These are phyloP conservation scores for Sakesphorus luctuosus DNA, from an alignment of 2,113 vertebrate species.

Conservation along the genomic window DNA sequence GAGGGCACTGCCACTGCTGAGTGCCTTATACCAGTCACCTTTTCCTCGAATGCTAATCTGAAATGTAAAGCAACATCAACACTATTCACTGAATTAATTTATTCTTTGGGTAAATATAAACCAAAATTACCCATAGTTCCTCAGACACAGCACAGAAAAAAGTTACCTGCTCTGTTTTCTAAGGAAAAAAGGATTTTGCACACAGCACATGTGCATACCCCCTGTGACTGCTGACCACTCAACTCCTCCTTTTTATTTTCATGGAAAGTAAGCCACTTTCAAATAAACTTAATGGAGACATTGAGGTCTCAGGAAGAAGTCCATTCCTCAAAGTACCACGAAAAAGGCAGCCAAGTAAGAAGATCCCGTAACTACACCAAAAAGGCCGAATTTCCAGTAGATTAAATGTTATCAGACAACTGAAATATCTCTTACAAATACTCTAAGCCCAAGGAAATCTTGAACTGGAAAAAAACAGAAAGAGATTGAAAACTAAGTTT, in stretches of 20 bases:
- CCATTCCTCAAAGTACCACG: neutral
- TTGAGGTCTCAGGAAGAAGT: neutral
- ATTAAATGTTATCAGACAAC: neutral
- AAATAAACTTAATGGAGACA: neutral
- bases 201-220: rapidly evolving
- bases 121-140: neutral
- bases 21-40: neutral
- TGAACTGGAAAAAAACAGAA: neutral
- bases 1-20: neutral
- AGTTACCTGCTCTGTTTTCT: neutral
- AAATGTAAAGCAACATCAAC: neutral
- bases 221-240: neutral
- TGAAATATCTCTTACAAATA: neutral
- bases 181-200: neutral
- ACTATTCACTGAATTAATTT: neutral
- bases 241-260: neutral
- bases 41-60: neutral
- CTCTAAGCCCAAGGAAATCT: neutral
- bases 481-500: neutral
- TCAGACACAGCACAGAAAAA: neutral
- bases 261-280: neutral
- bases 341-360: neutral
- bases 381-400: neutral
- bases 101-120: neutral
- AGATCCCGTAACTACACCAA: neutral